Percentiles rank a stretch among this genome's conserved stretches.
Evolutionary conservation across 1,140 invertebrate species (phyloP).

Genomic region (Pachyrhynchus sulphureomaculatus): DNA sequence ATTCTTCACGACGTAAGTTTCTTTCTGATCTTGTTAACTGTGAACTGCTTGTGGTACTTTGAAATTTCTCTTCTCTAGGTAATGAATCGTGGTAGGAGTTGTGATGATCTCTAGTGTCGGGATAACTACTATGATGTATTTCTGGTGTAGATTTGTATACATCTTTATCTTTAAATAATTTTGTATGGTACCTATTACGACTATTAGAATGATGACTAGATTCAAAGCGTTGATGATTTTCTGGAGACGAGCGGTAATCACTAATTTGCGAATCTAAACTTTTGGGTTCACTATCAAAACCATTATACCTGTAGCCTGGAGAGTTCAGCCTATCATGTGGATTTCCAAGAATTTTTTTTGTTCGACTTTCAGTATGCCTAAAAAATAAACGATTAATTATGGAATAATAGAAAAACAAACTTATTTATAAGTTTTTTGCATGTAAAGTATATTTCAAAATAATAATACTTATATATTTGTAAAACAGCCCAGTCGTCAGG

Average conservation of each 20-base stretch:
- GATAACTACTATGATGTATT: slow-evolving; percentile 52
- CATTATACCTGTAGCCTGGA: slow-evolving; percentile 1
- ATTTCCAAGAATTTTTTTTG: slow-evolving; percentile 53
- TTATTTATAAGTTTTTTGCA: too few relatives aligned
- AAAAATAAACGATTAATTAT: not conserved
- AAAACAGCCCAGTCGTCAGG: too few relatives aligned
- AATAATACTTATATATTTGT: too few relatives aligned
- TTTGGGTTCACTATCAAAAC: slow-evolving; percentile 62
- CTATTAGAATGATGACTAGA: slow-evolving; percentile 55
- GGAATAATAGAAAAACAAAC: too few relatives aligned
- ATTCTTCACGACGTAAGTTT: slow-evolving; percentile 54
- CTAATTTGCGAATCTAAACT: slow-evolving; percentile 63
- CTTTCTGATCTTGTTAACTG: slow-evolving; percentile 51
- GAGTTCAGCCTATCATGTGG: slow-evolving; percentile 6
- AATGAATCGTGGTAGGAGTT: slow-evolving; percentile 58
- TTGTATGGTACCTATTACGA: slow-evolving; percentile 52
- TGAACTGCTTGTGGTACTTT: slow-evolving; percentile 43
- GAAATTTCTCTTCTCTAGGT: slow-evolving; percentile 50
- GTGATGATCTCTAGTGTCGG: slow-evolving; percentile 46
- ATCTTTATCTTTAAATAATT: slow-evolving; percentile 54
- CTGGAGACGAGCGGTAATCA: slow-evolving; percentile 60
- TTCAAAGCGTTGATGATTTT: slow-evolving; percentile 56
- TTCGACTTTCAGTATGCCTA: slow-evolving; percentile 57
- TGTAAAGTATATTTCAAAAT: too few relatives aligned
- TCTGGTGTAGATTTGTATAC: slow-evolving; percentile 61